A percentile compares a stretch with the other conserved stretches of the same genome.
These are phyloP conservation scores for Threskiornis aethiopicus DNA, from an alignment of 2,797 vertebrate species.

Conservation along the genomic window DNA sequence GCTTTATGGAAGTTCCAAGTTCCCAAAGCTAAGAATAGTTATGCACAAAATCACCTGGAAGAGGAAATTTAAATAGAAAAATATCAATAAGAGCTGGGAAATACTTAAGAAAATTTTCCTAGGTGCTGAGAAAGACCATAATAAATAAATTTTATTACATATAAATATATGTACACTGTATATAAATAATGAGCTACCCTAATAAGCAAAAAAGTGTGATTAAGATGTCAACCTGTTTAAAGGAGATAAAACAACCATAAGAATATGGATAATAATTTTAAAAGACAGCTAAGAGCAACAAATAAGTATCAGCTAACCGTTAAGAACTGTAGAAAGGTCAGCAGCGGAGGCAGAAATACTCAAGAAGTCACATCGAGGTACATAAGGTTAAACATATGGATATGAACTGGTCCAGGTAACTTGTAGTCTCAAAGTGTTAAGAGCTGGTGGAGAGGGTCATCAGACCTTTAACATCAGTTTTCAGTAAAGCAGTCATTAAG, in stretches of 20 bases:
- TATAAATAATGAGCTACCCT: not conserved
- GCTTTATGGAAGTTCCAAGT: not conserved
- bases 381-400: constrained; percentile 4
- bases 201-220: not conserved
- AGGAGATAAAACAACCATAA: not conserved
- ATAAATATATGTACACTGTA: not conserved
- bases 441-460: not conserved
- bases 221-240: not conserved
- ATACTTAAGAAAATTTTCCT: not conserved
- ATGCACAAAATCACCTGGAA: not conserved
- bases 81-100: not conserved
- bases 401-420: not conserved
- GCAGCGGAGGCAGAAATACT: not conserved
- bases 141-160: not conserved
- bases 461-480: not conserved
- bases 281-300: not conserved
- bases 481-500: not conserved
- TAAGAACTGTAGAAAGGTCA: not conserved
- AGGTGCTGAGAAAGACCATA: not conserved
- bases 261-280: not conserved
- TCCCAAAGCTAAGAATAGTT: not conserved
- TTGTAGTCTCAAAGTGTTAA: not conserved
- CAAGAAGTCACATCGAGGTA: not conserved
- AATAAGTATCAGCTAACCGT: not conserved
- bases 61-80: not conserved